Percentiles rank a stretch among this genome's conserved stretches.
These are phyloP conservation scores for Penaeus chinensis DNA, from an alignment of 1,140 invertebrate genomes.

Conservation along the genomic window DNA sequence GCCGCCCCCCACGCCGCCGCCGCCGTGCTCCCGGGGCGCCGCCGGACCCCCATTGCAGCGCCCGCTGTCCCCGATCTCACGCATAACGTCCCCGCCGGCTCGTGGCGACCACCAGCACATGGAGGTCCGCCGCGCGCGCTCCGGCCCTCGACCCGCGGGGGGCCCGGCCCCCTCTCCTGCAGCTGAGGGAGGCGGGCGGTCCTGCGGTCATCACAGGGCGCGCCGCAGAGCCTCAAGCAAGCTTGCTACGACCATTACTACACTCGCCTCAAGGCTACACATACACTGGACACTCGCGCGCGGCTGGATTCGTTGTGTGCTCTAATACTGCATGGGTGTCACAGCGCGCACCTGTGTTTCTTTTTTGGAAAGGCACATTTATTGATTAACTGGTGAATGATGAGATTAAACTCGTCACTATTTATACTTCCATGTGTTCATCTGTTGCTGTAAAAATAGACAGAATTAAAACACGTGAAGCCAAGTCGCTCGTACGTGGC, in stretches of 20 bases:
- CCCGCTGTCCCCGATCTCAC: constrained; percentile 56
- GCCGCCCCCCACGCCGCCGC: constrained; percentile 29
- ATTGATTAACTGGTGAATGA: no score
- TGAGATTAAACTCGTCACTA: no score
- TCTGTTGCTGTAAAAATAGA: no score
- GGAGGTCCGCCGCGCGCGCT: constrained; percentile 40
- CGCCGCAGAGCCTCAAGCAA: constrained; percentile 1
- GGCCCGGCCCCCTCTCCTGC: constrained; percentile 40
- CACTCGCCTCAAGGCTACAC: constrained; percentile 25
- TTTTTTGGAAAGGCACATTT: no score
- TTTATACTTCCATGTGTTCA: no score
- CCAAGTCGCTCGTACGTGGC: no score
- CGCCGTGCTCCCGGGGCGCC: constrained; percentile 39
- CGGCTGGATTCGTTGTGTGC: neutral
- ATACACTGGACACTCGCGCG: constrained; percentile 19
- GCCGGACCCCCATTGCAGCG: constrained; percentile 55
- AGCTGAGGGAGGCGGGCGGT: constrained; percentile 43
- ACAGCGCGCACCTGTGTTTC: no score
- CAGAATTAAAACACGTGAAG: no score
- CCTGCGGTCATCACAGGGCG: constrained; percentile 49
- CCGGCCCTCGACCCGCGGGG: constrained; percentile 30
- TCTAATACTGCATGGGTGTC: no score
- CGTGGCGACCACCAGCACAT: constrained; percentile 60
- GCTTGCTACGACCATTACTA: constrained; percentile 27
- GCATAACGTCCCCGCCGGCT: constrained; percentile 53